These are phyloP conservation scores for Paramormyrops kingsleyae DNA, from an alignment of 2,113 vertebrate species.

Conservation along the genomic window DNA sequence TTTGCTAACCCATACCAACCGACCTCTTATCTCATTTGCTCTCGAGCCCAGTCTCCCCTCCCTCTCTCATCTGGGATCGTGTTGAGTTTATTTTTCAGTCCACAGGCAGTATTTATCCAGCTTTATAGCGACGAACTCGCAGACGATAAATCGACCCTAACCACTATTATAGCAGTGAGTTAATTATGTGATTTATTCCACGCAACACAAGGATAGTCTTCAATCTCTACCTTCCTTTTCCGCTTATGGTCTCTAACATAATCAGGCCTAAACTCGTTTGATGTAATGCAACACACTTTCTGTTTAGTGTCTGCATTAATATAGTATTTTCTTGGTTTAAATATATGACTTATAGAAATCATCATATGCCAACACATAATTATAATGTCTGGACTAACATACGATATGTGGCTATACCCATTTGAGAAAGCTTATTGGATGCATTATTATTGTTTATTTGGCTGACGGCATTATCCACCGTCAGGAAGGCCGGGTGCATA, in stretches of 20 bases:
- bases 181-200: not conserved
- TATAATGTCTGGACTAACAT: not conserved
- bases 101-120: not conserved
- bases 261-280: not conserved
- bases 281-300: not conserved
- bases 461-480: not conserved
- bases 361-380: not conserved
- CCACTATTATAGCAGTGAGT: not conserved
- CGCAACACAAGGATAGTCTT: not conserved
- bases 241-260: not conserved
- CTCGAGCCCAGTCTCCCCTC: not conserved
- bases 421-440: not conserved
- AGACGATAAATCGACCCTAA: not conserved
- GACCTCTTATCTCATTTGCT: conserved; percentile 15
- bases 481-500: not conserved
- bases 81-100: not conserved
- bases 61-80: not conserved
- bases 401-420: not conserved
- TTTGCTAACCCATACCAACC: not conserved
- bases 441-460: not conserved
- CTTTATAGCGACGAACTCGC: not conserved
- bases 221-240: not conserved
- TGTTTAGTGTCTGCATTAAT: not conserved
- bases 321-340: not conserved
- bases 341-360: not conserved